Base-by-base conservation (phyloP, 2,797 vertebrate genomes). In the Geotrypetes seraphini region DNA sequence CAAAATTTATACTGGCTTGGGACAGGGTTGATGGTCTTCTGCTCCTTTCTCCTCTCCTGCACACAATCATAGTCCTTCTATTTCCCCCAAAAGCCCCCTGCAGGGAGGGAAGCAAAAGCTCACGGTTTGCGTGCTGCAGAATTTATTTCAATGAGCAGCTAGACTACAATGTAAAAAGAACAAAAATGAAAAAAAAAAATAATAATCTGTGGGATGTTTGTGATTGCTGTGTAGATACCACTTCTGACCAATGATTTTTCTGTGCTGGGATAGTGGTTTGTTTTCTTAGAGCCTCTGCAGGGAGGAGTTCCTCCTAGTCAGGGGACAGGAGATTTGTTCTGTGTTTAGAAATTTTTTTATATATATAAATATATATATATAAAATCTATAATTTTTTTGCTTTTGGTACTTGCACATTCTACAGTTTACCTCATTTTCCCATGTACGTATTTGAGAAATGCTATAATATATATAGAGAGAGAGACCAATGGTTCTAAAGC, bases 391-490 rank as follows among this genome's bases (percentile, higher is more conserved):
- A 71, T 65, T 65, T 73, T 88, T 90, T 69, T 92, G 89, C 90
- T 86, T 96, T 94, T 95, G 89, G 92, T 96, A 95, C 92, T 97
- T 97, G 92, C 92, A 97, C 92, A 95, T 94, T 93, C 76, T 96
- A 95, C 90, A 91, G 92, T 96, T 96, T 96, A 92, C 95, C 97
- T 93, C 96, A 96, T 95, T 93, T 92, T 88, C 91, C 92, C 93
- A 96, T 96, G 89, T 97, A 96, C 96, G 92, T 96, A 96, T 95
- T 94, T 90, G 86, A 91, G 85, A 86, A 87, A 82, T 50, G 47
- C 66, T 71, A 88, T 83, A 85, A 96, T 96, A 97, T 96, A 97
- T 97, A 97, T 96, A 96, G 89, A 96, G n/a, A 96, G n/a, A n/a
- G 89, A 92, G 85, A 75, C 65, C 69, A 89, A 94, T 89, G 87